These are phyloP conservation scores for Caenorhabditis inopinata DNA, from an alignment of 1,140 invertebrate species.

Conservation along the genomic window DNA sequence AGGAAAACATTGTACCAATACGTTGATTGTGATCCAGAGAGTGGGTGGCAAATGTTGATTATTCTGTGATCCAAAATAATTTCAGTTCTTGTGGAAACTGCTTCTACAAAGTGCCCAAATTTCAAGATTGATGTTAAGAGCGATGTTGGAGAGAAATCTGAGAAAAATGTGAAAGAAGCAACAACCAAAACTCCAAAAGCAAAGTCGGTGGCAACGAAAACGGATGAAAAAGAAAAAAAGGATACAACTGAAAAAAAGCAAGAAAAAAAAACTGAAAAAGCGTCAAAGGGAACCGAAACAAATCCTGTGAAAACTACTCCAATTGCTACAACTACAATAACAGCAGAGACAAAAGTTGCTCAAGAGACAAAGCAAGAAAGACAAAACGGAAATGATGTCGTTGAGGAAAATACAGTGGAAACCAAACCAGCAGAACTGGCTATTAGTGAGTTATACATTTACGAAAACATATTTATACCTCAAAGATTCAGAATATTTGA, in stretches of 20 bases:
- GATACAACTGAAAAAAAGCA: neutral
- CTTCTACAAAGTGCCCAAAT: slow-evolving; percentile 7
- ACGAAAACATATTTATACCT: no score
- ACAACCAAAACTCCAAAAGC: neutral
- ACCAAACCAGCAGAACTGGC: neutral
- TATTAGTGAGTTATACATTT: slow-evolving; percentile 23
- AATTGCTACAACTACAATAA: slow-evolving; percentile 19
- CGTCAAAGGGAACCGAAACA: slow-evolving; percentile 15
- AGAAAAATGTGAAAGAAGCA: slow-evolving; percentile 1
- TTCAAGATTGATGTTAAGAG: neutral
- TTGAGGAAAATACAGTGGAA: neutral
- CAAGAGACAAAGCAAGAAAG: neutral
- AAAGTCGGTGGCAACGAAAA: neutral
- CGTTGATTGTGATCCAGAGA: slow-evolving; percentile 55
- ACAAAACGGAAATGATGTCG: neutral
- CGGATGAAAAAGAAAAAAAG: slow-evolving; percentile 12
- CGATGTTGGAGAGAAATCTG: neutral
- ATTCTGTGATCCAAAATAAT: neutral
- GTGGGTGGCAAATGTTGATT: slow-evolving; percentile 36
- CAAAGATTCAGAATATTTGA: no score
- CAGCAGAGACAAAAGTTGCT: neutral
- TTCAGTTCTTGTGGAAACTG: slow-evolving; percentile 2
- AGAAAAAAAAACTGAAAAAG: neutral
- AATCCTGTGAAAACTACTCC: slow-evolving; percentile 8
- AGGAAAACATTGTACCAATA: slow-evolving; percentile 59